Base-by-base conservation (phyloP, 2,113 vertebrate species). In the Phyllopteryx taeniolatus region DNA sequence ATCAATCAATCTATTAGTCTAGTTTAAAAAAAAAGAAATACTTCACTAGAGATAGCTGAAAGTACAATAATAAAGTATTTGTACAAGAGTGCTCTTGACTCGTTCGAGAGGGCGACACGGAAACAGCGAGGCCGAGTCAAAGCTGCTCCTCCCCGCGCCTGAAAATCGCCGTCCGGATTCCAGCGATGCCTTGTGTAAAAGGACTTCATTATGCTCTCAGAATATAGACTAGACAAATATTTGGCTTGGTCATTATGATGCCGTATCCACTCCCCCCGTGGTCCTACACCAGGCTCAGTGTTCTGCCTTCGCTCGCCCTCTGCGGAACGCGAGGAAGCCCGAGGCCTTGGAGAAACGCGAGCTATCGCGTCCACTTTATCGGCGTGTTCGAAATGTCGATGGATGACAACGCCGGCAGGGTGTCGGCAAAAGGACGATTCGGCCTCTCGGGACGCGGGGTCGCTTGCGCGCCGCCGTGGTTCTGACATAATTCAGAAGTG, bases 221-320 rank as follows among this genome's bases (percentile, higher is more conserved):
- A 90, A 87, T 90, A 88, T 84, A 80, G 81, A 89, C 85, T 88
- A 88, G 82, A 90, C 85, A 89, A 91, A 90, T 91, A 91, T 91
- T 91, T 90, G 82, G 83, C 89, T 89, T 89, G 89, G 90, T 91
- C 89, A 91, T 91, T 90, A 89, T 89, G 87, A 86, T 89, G 87
- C 84, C 76, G 82, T 79, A 74, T 81, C 86, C 87, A 82, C 82
- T 81, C 81, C 86, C 84, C 78, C 60, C 57, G 39, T 70, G 77
- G 70, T 88, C 49, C 72, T 74, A 90, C 87, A 89, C 88, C 86
- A 73, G 79, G 68, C 77, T 68, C 82, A 89, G 85, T 91, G 88
- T 87, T 86, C 80, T 85, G 80, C 79, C 81, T 85, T 81, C 61
- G 31, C 77, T 56, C 64, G 71, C 80, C 31, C 66, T 70, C 72